Evolutionary conservation across 2,113 vertebrate species (phyloP).

Genomic region (Ursus arctos): DNA sequence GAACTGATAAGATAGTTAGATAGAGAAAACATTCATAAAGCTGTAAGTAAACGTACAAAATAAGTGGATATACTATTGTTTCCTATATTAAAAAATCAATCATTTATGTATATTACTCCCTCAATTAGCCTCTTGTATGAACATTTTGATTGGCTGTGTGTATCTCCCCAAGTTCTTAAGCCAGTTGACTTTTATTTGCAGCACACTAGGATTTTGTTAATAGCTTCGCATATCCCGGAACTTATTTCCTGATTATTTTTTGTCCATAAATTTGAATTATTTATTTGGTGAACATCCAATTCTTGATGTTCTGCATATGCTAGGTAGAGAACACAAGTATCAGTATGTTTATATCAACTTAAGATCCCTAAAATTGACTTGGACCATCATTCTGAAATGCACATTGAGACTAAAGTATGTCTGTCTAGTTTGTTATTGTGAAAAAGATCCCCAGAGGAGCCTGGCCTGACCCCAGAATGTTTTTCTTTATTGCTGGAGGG

Average conservation of each 20-base stretch:
- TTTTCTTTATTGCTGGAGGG: slow-evolving; percentile 60
- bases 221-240: slow-evolving; percentile 24
- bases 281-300: slow-evolving; percentile 69
- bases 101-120: background rate
- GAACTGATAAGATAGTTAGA: background rate
- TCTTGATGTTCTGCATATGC: slow-evolving; percentile 76
- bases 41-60: background rate
- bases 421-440: slow-evolving; percentile 74
- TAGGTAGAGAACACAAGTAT: slow-evolving; percentile 57
- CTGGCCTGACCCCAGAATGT: slow-evolving; percentile 31
- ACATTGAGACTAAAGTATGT: slow-evolving; percentile 50
- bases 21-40: background rate
- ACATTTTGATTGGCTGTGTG: background rate
- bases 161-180: background rate
- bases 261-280: slow-evolving; percentile 66
- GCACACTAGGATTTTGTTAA: slow-evolving; percentile 25
- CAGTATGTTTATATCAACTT: slow-evolving; percentile 75
- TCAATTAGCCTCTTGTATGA: background rate
- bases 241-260: slow-evolving; percentile 37
- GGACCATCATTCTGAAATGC: slow-evolving; percentile 59
- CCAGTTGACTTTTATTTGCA: background rate
- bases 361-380: slow-evolving; percentile 60
- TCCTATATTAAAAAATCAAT: background rate
- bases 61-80: background rate
- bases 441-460: slow-evolving; percentile 54